Evolutionary conservation across 2,113 vertebrate genomes (phyloP).

Genomic region (Apeltes quadracus): DNA sequence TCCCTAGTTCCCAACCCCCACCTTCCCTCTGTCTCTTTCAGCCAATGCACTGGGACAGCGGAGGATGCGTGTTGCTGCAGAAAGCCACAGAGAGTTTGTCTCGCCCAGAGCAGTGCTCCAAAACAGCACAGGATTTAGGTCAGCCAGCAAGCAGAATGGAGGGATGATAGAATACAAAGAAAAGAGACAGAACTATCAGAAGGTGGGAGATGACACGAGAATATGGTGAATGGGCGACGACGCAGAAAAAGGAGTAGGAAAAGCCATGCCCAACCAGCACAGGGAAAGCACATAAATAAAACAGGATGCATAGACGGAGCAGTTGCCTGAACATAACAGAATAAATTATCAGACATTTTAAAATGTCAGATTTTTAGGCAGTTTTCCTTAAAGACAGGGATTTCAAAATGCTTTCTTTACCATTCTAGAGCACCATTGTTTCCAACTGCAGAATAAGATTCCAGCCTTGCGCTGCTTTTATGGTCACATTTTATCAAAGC

Average conservation of each 20-base stretch:
- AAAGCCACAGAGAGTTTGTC: slow-evolving; percentile 62
- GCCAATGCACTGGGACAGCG: slow-evolving; percentile 66
- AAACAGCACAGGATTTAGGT: slow-evolving; percentile 78
- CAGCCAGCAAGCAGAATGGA: slow-evolving; percentile 70
- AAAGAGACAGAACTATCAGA: slow-evolving; percentile 62
- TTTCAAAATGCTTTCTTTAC: neutral
- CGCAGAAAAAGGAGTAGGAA: slow-evolving; percentile 17
- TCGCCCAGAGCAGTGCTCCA: slow-evolving; percentile 66
- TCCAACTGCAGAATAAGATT: neutral
- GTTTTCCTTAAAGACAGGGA: neutral
- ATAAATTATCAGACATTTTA: too few species aligned
- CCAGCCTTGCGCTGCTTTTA: neutral
- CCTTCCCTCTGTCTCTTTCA: slow-evolving; percentile 35
- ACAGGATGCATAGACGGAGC: slow-evolving; percentile 26
- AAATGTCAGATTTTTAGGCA: neutral
- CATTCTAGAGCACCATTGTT: neutral
- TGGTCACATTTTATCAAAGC: neutral
- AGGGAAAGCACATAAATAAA: neutral
- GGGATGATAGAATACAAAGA: slow-evolving; percentile 59
- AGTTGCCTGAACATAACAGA: too few species aligned
- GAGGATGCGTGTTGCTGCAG: slow-evolving; percentile 56
- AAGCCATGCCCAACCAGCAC: slow-evolving; percentile 28
- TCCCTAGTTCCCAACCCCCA: slow-evolving; percentile 13
- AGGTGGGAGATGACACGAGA: slow-evolving; percentile 45
- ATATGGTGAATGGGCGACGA: slow-evolving; percentile 32